Percentiles rank a stretch among this genome's conserved stretches.
phyloP scores from a whole-genome alignment of 1,140 invertebrate species.

The Dendrolimus punctatus region DNA sequence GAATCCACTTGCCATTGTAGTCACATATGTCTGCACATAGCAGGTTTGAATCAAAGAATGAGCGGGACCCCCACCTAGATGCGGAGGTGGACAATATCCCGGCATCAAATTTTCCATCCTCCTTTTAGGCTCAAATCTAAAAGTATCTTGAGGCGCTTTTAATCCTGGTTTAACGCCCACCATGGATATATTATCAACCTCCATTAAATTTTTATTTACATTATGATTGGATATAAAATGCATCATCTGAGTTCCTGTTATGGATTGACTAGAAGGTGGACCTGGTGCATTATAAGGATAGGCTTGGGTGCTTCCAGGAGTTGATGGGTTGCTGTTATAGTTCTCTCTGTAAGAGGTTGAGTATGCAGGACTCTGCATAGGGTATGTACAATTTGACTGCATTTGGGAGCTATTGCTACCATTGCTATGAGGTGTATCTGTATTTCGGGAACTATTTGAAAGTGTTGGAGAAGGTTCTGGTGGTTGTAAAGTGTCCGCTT shows the following conservation, averaged over 20 bases:
- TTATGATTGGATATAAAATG: slow-evolving; percentile 67
- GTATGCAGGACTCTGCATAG: slow-evolving; percentile 57
- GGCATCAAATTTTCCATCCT: slow-evolving; percentile 55
- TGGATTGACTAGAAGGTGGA: slow-evolving; percentile 35
- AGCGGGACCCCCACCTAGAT: slow-evolving; percentile 47
- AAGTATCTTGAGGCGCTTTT: slow-evolving; percentile 39
- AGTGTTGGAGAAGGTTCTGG: slow-evolving; percentile 69
- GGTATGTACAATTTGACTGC: slow-evolving; percentile 51
- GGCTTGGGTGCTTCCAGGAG: slow-evolving; percentile 42
- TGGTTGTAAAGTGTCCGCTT: slow-evolving; percentile 70
- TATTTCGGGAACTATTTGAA: slow-evolving; percentile 59
- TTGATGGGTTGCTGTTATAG: slow-evolving; percentile 56
- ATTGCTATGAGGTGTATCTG: slow-evolving; percentile 62
- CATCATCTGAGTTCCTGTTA: slow-evolving; percentile 58
- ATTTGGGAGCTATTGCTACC: slow-evolving; percentile 50
- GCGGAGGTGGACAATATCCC: slow-evolving; percentile 64
- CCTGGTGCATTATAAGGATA: slow-evolving; percentile 60
- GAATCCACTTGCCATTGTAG: slow-evolving; percentile 84
- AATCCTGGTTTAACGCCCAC: slow-evolving; percentile 50
- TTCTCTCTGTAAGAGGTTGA: slow-evolving; percentile 56
- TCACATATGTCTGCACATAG: slow-evolving; percentile 70
- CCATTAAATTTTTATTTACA: slow-evolving; percentile 66
- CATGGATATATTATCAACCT: slow-evolving; percentile 67
- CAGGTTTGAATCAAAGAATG: slow-evolving; percentile 54
- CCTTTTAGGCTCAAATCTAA: slow-evolving; percentile 37